Conservation (phyloP, 1,140 invertebrate species). For the Achroia grisella region DNA sequence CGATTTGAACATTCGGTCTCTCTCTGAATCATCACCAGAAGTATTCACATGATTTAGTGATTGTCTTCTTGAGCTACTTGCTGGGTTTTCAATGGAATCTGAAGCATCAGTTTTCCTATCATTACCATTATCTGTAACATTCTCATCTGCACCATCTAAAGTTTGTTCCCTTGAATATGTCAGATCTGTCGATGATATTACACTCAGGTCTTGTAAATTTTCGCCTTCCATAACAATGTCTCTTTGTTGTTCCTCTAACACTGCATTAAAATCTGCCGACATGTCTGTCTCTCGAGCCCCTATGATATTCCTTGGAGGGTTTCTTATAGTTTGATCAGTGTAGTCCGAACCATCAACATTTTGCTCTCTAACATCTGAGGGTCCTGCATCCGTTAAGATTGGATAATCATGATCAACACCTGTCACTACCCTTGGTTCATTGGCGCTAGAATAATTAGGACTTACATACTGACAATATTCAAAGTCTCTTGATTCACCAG, state of each 20-base stretch:
- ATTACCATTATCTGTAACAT: conserved; percentile 20
- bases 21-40: conserved; percentile 65
- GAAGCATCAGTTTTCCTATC: conserved; percentile 44
- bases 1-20: conserved; percentile 50
- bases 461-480: conserved; percentile 50
- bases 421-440: conserved; percentile 68
- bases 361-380: conserved; percentile 55
- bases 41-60: conserved; percentile 46
- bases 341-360: conserved; percentile 70
- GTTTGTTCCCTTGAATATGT: conserved; percentile 47
- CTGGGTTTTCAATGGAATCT: conserved; percentile 33
- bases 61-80: conserved; percentile 42
- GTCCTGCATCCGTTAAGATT: conserved; percentile 27
- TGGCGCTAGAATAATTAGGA: conserved; percentile 31
- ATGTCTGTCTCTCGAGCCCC: conserved; percentile 42
- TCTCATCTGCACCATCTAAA: conserved; percentile 43
- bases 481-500: conserved; percentile 61
- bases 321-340: conserved; percentile 45
- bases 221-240: conserved; percentile 75
- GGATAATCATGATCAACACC: conserved; percentile 64
- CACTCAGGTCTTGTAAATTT: conserved; percentile 73
- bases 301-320: conserved; percentile 48
- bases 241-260: conserved; percentile 60
- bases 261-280: conserved; percentile 36
- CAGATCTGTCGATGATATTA: conserved; percentile 45